A percentile compares a stretch with the other conserved stretches of the same genome.
Conservation (phyloP, 2,113 vertebrate genomes). For the Anser brachyrhynchus region DNA sequence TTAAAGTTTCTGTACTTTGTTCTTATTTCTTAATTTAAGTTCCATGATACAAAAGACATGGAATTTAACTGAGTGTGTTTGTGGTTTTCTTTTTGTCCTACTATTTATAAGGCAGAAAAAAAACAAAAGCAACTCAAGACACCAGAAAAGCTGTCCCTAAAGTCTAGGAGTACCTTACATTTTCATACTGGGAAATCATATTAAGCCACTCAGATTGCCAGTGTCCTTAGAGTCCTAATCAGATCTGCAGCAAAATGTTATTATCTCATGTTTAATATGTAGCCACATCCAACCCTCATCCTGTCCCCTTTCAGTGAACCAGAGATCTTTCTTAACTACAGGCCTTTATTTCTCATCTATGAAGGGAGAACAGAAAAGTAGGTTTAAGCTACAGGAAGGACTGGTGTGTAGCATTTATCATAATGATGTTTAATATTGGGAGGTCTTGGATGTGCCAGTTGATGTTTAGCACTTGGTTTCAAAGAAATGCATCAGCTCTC, state of each 20-base stretch:
- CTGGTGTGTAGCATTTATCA: background rate
- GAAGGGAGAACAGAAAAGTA: background rate
- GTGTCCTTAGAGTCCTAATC: constrained; percentile 2
- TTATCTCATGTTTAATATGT: constrained; percentile 15
- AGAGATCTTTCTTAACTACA: background rate
- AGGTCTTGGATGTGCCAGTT: background rate
- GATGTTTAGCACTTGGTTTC: background rate
- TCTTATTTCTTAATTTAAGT: background rate
- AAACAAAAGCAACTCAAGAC: background rate
- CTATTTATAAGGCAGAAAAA: background rate
- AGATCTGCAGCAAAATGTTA: constrained; percentile 28
- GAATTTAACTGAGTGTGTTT: background rate
- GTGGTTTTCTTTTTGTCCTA: background rate
- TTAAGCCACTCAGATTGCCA: constrained; percentile 11
- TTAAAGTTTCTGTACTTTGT: background rate
- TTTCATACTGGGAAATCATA: constrained; percentile 32
- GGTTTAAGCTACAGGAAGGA: background rate
- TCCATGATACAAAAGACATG: background rate
- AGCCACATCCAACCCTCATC: background rate
- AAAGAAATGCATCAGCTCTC: background rate
- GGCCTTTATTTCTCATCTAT: background rate
- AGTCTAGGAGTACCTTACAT: background rate
- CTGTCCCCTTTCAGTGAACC: background rate
- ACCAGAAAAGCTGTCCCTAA: background rate
- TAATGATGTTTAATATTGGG: background rate